Evolutionary conservation across 2,888 invertebrate species (phyloP), one percentile per base, ranked within the genome.

Genomic region (Drosophila multiciliata): DNA sequence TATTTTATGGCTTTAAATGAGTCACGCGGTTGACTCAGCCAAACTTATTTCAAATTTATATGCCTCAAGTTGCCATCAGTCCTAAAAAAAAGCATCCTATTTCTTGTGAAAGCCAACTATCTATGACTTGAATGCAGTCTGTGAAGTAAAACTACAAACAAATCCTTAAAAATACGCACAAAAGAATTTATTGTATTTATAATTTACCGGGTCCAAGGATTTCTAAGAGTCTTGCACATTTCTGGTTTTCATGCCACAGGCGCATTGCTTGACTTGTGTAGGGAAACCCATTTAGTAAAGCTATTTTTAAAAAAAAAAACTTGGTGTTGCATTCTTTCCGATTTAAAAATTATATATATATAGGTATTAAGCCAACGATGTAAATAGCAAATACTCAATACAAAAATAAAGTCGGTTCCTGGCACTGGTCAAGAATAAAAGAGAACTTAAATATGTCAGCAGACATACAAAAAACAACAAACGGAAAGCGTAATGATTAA

Each of bases 151-250:
- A 54, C 6, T 12, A n/a, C 8, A 40, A 40, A 5, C n/a, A 40
- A 55, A 55, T 55, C 29, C 38, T 1, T 7, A n/a, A n/a, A n/a
- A 23, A 20, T 3, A 17, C 6, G 35, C 35, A 36, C 17, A 38
- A 55, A 1, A 40, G 8, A 55, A 29, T 32, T 20, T 12, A 17
- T n/a, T 15, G 38, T 12, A 38, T n/a, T 29, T n/a, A 15, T 40
- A n/a, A 55, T 26, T 38, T n/a, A 38, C 3, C 26, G n/a, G 2
- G 12, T 26, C 12, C 55, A 40, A 26, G 26, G 40, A 55, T 38
- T 26, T 12, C 36, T 12, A 26, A 54, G 32, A 36, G 36, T 23
- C 26, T 55, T 64, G 64, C 58, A 65, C 58, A 65, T 50, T 58
- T 65, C 17, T 50, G 33, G 33, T 40, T 23, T 58, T 11, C 23